Base-by-base conservation (phyloP, 2,888 invertebrate species). In the Vesta saturnalis region DNA sequence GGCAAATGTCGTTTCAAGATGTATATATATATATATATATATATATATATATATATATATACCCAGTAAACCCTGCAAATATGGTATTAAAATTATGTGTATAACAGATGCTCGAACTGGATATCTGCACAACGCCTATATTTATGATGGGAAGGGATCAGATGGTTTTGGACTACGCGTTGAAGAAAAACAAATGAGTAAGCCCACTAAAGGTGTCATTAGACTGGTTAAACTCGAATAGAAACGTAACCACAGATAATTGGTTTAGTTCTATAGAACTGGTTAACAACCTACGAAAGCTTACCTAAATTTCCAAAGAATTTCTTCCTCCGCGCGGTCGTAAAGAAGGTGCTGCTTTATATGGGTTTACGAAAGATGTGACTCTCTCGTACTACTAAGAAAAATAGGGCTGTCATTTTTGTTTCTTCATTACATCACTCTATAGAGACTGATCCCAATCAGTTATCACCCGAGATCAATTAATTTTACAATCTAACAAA, bases 291-390 rank as follows among this genome's bases (percentile, higher is more conserved):
- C 14, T 46, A 14, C 46, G n/a, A 46, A 46, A 46, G 30, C 30
- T 8, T 8, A 46, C 8, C n/a, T 46, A 46, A 46, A 46, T 46
- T 46, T 14, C 46, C n/a, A 5, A 4, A 46, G 4, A 46, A 4
- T 46, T 46, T 14, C 46, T 46, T 14, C 46, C 46, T 4, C 14
- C 4, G 14, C 46, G 14, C 4, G 4, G n/a, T 46, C 46, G 46
- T 46, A 46, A 46, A n/a, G 46, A 46, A 46, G 46, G 14, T 14
- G 46, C 4, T n/a, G n/a, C 46, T 46, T 46, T 46, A n/a, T 46
- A 46, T n/a, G 46, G 46, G n/a, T 46, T 46, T 46, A 46, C 46
- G n/a, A 46, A 46, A n/a, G 4, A 46, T 14, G 14, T 46, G n/a
- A 46, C 46, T 8, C 46, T 46, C 30, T 6, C 30, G 30, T 30